Percentiles rank a stretch among this genome's conserved stretches.
Evolutionary conservation across 2,888 invertebrate species (phyloP).

Genomic region (Scaptomyza parva): DNA sequence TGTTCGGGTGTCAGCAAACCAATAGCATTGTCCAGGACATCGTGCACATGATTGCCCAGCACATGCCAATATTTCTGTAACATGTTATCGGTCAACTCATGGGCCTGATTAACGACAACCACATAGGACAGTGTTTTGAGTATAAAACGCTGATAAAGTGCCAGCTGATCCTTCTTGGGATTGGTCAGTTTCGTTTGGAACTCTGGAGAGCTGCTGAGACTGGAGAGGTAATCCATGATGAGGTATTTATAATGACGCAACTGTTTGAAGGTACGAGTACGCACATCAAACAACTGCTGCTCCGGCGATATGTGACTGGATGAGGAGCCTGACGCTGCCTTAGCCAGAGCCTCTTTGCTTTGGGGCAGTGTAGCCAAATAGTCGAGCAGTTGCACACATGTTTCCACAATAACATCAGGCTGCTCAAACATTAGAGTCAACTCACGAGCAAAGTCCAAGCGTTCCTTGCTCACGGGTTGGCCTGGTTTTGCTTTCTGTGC

Average conservation of each 20-base stretch:
- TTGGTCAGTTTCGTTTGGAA: slow-evolving; percentile 88
- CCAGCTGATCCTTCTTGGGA: slow-evolving; percentile 85
- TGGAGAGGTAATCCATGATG: slow-evolving; percentile 90
- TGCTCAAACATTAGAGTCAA: slow-evolving; percentile 88
- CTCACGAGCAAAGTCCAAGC: slow-evolving; percentile 89
- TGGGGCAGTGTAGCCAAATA: slow-evolving; percentile 89
- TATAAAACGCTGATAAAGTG: slow-evolving; percentile 89
- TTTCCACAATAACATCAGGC: slow-evolving; percentile 87
- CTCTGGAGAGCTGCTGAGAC: slow-evolving; percentile 89
- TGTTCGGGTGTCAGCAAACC: slow-evolving; percentile 91
- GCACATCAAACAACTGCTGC: slow-evolving; percentile 87
- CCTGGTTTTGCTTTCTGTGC: slow-evolving; percentile 84
- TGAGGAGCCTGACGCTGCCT: slow-evolving; percentile 5
- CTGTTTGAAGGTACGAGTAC: slow-evolving; percentile 90
- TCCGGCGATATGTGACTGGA: slow-evolving; percentile 40
- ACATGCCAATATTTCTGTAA: slow-evolving; percentile 93
- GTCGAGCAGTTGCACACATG: slow-evolving; percentile 88
- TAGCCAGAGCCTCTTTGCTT: slow-evolving; percentile 85
- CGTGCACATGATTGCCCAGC: slow-evolving; percentile 91
- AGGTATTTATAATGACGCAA: slow-evolving; percentile 92
- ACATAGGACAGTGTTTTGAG: slow-evolving; percentile 89
- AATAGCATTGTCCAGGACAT: slow-evolving; percentile 92
- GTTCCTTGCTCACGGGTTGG: slow-evolving; percentile 82
- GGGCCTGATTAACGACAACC: slow-evolving; percentile 87
- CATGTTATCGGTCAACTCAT: slow-evolving; percentile 85